Conservation (phyloP, 2,888 invertebrate species). For the Leucophora obtusa region DNA sequence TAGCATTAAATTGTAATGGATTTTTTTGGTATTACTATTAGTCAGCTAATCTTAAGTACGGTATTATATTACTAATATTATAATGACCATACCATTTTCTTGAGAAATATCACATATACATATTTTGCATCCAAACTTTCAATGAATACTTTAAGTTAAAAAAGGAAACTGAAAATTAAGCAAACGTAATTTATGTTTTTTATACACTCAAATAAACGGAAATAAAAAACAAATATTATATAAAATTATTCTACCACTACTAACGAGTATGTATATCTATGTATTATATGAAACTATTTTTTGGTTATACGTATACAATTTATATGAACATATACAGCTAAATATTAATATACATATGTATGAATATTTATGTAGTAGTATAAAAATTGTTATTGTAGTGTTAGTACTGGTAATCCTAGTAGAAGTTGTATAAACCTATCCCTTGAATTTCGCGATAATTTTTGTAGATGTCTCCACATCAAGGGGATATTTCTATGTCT, state of each 20-base stretch:
- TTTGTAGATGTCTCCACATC: no score
- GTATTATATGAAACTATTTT: background rate
- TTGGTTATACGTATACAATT: background rate
- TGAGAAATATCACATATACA: no score
- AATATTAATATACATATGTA: constrained; percentile 41
- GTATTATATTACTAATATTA: no score
- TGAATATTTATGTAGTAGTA: constrained; percentile 5
- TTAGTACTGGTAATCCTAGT: constrained; percentile 5
- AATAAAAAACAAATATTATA: background rate
- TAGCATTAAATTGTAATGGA: no score
- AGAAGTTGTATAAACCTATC: constrained; percentile 27
- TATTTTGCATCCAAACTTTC: no score
- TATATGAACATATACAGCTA: constrained; percentile 8
- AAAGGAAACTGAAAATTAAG: background rate
- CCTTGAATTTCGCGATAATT: no score
- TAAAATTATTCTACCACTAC: background rate
- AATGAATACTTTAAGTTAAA: background rate
- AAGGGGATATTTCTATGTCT: no score
- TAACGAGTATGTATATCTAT: background rate
- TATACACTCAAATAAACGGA: background rate
- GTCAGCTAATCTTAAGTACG: no score
- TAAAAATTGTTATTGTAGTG: background rate
- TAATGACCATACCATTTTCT: no score
- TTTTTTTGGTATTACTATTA: no score
- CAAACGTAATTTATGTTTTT: background rate